Percentiles rank a stretch among this genome's conserved stretches.
Conservation (phyloP, 2,888 invertebrate species). For the Uloborus plumipes region DNA sequence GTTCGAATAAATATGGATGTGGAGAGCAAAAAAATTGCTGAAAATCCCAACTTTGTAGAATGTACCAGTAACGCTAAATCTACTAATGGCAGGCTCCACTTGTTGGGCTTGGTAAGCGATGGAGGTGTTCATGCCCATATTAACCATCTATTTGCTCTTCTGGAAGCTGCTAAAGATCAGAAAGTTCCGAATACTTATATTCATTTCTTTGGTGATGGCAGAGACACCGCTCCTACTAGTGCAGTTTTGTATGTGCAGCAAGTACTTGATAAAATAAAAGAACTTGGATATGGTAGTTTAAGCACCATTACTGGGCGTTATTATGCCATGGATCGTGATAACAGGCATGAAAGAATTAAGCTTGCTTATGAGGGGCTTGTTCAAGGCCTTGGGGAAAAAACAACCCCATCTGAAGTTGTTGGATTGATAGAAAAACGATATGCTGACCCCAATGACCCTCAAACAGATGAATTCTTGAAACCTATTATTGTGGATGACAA, state of each 20-base stretch:
- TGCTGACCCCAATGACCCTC: constrained; percentile 64
- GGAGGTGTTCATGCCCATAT: constrained; percentile 73
- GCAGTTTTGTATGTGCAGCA: constrained; percentile 68
- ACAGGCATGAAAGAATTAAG: constrained; percentile 69
- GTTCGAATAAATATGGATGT: constrained; percentile 72
- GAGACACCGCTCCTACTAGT: constrained; percentile 72
- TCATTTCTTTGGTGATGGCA: constrained; percentile 72
- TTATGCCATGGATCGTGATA: constrained; percentile 73
- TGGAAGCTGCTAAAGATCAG: constrained; percentile 71
- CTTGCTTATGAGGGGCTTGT: constrained; percentile 73
- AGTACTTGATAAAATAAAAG: constrained; percentile 65
- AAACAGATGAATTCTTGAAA: constrained; percentile 73
- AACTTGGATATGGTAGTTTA: constrained; percentile 67
- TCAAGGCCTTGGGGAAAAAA: constrained; percentile 70
- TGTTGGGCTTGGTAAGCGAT: constrained; percentile 72
- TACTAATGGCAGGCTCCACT: constrained; percentile 70
- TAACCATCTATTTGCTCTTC: constrained; percentile 71
- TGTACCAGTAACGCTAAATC: constrained; percentile 71
- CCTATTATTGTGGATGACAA: constrained; percentile 71
- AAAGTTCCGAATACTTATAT: constrained; percentile 71
- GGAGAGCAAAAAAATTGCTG: constrained; percentile 68
- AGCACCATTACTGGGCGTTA: constrained; percentile 72
- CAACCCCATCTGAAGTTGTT: constrained; percentile 68
- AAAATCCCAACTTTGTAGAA: constrained; percentile 70
- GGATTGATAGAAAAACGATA: constrained; percentile 68